These are phyloP conservation scores for Struthio camelus DNA, from an alignment of 2,113 vertebrate species.

Conservation along the genomic window DNA sequence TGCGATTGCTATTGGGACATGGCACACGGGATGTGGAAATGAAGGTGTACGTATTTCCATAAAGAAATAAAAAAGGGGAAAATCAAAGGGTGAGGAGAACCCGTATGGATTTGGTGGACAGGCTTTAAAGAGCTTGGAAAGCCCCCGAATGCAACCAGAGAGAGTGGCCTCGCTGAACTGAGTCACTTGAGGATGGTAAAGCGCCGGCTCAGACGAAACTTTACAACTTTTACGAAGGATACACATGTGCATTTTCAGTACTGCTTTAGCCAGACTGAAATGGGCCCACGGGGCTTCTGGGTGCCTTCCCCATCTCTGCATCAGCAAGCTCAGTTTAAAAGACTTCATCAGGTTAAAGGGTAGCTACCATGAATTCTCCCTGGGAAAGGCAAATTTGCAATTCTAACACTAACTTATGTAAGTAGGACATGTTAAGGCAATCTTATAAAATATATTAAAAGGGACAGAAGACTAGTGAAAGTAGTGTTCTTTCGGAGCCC, in stretches of 20 bases:
- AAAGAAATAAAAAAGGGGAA: neutral
- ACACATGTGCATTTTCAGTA: neutral
- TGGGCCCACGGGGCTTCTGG: fast-evolving
- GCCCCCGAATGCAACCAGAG: neutral
- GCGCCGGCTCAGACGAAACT: neutral
- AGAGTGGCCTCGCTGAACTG: neutral
- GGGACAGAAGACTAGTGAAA: neutral
- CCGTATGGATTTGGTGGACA: neutral
- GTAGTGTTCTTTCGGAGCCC: fast-evolving
- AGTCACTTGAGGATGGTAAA: fast-evolving
- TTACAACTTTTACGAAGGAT: neutral
- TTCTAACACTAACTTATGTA: neutral
- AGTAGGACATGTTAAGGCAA: neutral
- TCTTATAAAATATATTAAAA: neutral
- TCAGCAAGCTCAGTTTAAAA: fast-evolving
- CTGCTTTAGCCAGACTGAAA: fast-evolving
- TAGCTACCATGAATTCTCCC: neutral
- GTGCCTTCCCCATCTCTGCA: neutral
- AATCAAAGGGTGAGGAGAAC: neutral
- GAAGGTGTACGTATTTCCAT: fast-evolving
- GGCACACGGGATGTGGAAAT: neutral
- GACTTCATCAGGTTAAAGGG: neutral
- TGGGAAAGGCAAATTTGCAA: neutral
- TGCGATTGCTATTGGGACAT: fast-evolving
- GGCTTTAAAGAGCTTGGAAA: neutral